phyloP scores from a whole-genome alignment of 2,113 vertebrate species.

The Syngnathus floridae region DNA sequence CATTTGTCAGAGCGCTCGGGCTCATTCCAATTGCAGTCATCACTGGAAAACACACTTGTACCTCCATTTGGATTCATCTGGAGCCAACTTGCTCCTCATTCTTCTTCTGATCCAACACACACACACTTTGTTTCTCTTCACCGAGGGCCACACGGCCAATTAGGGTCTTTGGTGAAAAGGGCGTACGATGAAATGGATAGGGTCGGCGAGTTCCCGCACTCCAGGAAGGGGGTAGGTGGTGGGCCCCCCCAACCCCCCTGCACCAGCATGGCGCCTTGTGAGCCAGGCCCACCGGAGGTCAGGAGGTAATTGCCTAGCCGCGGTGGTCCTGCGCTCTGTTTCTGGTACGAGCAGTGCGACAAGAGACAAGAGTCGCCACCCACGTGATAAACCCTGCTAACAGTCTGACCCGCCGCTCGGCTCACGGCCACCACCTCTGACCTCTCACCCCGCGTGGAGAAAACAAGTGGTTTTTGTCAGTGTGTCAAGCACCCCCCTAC shows the following conservation, averaged over 20 bases:
- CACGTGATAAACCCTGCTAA: conserved; percentile 44
- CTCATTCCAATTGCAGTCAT: conserved; percentile 26
- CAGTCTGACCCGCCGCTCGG: conserved; percentile 41
- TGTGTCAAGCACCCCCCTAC: conserved; percentile 17
- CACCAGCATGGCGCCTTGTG: conserved; percentile 21
- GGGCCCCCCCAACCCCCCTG: conserved; percentile 25
- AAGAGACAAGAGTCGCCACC: conserved; percentile 31
- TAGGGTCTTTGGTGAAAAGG: conserved; percentile 16
- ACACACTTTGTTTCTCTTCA: conserved; percentile 4
- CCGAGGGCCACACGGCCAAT: conserved; percentile 9
- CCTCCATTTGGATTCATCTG: conserved; percentile 27
- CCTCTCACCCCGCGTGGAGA: conserved; percentile 43
- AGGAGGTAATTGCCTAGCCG: conserved; percentile 52
- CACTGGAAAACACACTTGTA: conserved; percentile 17
- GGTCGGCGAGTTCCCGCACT: conserved; percentile 38
- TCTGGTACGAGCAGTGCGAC: conserved; percentile 37
- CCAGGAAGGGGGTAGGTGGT: conserved; percentile 9
- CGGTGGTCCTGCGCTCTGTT: conserved; percentile 41
- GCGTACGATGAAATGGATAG: conserved; percentile 14
- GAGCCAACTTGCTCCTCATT: conserved; percentile 39
- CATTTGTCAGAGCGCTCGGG: conserved; percentile 28
- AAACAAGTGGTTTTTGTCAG: conserved; percentile 47
- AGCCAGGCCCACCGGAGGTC: conserved; percentile 43
- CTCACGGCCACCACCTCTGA: conserved; percentile 44
- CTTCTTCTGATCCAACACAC: conserved; percentile 6